Base-by-base conservation (phyloP, 2,888 invertebrate genomes). In the Eustalomyia histrio region DNA sequence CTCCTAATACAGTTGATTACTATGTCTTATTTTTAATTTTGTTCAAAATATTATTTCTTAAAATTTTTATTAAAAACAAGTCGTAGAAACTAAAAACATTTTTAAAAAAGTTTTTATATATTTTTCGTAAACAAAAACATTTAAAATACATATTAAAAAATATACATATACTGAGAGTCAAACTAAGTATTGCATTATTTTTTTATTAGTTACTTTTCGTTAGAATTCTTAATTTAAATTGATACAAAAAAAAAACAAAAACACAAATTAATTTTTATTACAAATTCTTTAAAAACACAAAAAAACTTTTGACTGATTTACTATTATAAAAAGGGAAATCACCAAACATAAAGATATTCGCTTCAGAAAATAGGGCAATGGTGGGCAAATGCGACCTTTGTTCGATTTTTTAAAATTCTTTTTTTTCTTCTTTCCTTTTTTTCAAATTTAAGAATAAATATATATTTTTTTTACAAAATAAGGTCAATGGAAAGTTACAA, bases 121-220 rank as follows among this genome's bases (percentile, higher is more conserved):
- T 47, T 47, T 47, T 47, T 47, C 43, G n/a, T 47, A 47, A 47
- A 47, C 43, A 47, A 57, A 55, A 8, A 55, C n/a, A 24, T 24
- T 55, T 55, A 12, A n/a, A 57, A n/a, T 65, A 64, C n/a, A 47
- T 7, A 47, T 12, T 7, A 47, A 47, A n/a, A 47, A 47, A 53
- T 21, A 24, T 35, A 16, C 16, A 53, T 35, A 57, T 9, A 57
- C 57, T 73, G 24, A 39, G 33, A 16, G 60, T 33, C 35, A 64
- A 67, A 52, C 55, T 67, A 29, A 55, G 55, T 60, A 53, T 61
- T 52, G 18, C 53, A 65, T 63, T 75, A 57, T 64, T 63, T 64
- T 29, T 29, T 7, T 29, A 33, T 55, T 50, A 79, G 33, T 64
- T 60, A 64, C 6, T 61, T 76, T 65, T 47, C 18, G 61, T 65